Percentiles rank a stretch among this genome's conserved stretches.
Evolutionary conservation across 2,888 invertebrate species (phyloP).

Genomic region (Chaitophorus viminalis): DNA sequence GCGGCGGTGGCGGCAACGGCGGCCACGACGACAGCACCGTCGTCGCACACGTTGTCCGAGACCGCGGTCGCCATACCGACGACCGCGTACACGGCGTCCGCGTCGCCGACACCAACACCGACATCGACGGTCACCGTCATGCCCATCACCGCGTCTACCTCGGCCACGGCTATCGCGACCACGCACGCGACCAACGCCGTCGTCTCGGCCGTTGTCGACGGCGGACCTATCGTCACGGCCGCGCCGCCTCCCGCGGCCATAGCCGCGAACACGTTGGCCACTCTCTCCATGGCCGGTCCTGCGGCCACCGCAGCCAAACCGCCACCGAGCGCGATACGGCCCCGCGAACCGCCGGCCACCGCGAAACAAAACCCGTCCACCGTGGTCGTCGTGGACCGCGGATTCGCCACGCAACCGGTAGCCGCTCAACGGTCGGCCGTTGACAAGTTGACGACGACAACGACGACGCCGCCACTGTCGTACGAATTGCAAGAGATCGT

Average conservation of each 20-base stretch:
- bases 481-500: conserved; percentile 41
- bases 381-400: background rate
- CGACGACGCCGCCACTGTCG: conserved; percentile 29
- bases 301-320: background rate
- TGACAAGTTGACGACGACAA: background rate
- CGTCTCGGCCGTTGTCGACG: conserved; percentile 34
- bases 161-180: conserved; percentile 52
- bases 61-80: background rate
- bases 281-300: background rate
- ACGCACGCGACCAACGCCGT: conserved; percentile 39
- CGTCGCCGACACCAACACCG: background rate
- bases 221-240: conserved; percentile 35
- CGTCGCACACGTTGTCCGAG: too few relatives aligned
- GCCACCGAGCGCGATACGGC: background rate
- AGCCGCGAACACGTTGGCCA: conserved; percentile 27
- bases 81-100: background rate
- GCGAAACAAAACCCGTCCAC: background rate
- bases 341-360: background rate
- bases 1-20: background rate
- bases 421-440: background rate
- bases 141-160: conserved; percentile 25
- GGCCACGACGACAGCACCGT: background rate
- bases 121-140: background rate
- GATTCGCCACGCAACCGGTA: background rate
- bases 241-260: conserved; percentile 45